Evolutionary conservation across 1,140 invertebrate species (phyloP), one percentile per base, ranked within the genome.

Genomic region (Zaprionus gabonicus): DNA sequence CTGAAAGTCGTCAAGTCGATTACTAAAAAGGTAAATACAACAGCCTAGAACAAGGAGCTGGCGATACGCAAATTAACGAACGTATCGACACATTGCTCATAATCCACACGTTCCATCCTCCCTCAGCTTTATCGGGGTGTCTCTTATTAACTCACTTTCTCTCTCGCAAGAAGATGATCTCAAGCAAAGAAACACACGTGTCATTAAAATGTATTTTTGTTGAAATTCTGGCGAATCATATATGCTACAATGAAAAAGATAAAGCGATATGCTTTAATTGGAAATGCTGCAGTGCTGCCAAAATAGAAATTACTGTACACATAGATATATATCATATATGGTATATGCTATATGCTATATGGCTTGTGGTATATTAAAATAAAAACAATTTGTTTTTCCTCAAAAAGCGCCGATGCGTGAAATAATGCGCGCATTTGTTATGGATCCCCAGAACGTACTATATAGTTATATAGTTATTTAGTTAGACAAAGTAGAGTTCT

Each of bases 381-480:
- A 13, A 20, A 41, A 41, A 41, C 38, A 51, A 56, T 56, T 56
- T 31, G 23, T 56, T 56, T 56, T 56, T 28, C 6, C 27, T 28
- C 23, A 27, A 17, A 31, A 56, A 56, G 59, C 81, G 69, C 20
- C 75, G 63, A 78, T 66, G 81, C 81, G 44, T 84, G 70, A 80
- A 84, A 80, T 66, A 49, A 74, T 57, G 31, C 78, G 46, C 66
- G 65, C 70, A 25, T 72, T 56, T 66, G 46, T 28, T 64, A 55
- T 82, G 78, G 62, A 13, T 7, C 20, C 13, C 13, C 49, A 4
- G 10, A 38, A 27, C 17, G 25, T 41, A 56, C 53, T 58, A 36
- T 38, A 58, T 25, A 73, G 38, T 68, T 13, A 51, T 62, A 55
- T 78, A 23, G 64, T 68, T 13, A 51, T 62, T 44, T 78, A 27